These are phyloP conservation scores for Neosalanx taihuensis DNA, from an alignment of 2,797 vertebrate species.

Conservation along the genomic window DNA sequence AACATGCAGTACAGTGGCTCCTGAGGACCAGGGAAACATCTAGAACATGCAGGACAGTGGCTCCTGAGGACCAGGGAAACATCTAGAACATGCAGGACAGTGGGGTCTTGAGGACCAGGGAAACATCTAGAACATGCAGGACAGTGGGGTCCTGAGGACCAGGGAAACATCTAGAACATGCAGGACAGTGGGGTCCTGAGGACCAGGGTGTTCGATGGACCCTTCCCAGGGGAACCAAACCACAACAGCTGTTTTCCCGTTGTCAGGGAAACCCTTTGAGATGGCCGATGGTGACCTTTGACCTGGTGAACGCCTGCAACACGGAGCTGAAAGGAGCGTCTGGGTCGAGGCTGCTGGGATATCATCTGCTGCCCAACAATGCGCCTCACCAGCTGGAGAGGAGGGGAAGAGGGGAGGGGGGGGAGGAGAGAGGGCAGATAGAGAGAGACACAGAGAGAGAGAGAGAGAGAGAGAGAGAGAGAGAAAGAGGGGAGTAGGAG, in stretches of 20 bases:
- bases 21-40: too few relatives aligned
- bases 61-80: too few relatives aligned
- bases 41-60: too few relatives aligned
- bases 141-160: too few relatives aligned
- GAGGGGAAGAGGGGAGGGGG: slow-evolving; percentile 54
- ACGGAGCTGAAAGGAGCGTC: slow-evolving; percentile 69
- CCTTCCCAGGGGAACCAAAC: slow-evolving; percentile 40
- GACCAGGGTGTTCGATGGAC: slow-evolving; percentile 36
- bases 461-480: slow-evolving; percentile 22
- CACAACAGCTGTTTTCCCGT: slow-evolving; percentile 55
- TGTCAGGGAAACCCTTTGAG: slow-evolving; percentile 74
- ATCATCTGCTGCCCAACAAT: slow-evolving; percentile 74
- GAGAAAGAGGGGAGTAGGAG: slow-evolving; percentile 37
- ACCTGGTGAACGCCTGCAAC: slow-evolving; percentile 71
- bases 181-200: too few relatives aligned
- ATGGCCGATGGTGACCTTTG: slow-evolving; percentile 72
- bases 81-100: too few relatives aligned
- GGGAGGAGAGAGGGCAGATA: neutral
- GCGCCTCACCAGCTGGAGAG: slow-evolving; percentile 71
- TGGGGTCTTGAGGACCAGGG: too few relatives aligned
- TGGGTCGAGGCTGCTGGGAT: slow-evolving; percentile 74
- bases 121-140: too few relatives aligned
- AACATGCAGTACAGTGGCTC: too few relatives aligned
- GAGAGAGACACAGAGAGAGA: neutral
- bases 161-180: too few relatives aligned